Evolutionary conservation across 2,113 vertebrate species (phyloP).

Genomic region (Lonchura striata): DNA sequence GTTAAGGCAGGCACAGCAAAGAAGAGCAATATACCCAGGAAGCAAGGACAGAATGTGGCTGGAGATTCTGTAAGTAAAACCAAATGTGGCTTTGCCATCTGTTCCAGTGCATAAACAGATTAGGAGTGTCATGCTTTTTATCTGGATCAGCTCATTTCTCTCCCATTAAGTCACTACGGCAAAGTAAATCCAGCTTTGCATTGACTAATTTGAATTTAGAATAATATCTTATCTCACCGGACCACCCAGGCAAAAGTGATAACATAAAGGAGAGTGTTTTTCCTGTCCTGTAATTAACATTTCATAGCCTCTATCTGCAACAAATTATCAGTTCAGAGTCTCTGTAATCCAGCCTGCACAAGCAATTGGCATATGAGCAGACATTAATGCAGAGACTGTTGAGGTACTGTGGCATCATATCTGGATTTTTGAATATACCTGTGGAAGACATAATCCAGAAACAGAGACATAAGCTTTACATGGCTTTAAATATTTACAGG

Average conservation of each 20-base stretch:
- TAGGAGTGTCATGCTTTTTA: constrained; percentile 2
- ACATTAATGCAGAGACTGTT: not conserved
- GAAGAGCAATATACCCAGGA: not conserved
- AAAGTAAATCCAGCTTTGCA: constrained; percentile 19
- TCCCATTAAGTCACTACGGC: not conserved
- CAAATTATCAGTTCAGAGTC: not conserved
- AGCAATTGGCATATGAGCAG: not conserved
- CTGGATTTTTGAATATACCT: not conserved
- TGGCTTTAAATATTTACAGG: not conserved
- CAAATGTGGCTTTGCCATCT: not conserved
- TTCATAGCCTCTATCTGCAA: not conserved
- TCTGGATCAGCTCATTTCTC: constrained; percentile 35
- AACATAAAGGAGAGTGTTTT: not conserved
- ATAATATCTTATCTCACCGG: constrained; percentile 11
- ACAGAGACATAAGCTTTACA: not conserved
- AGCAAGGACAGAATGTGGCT: not conserved
- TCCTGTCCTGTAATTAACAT: constrained; percentile 17
- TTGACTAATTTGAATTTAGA: constrained; percentile 19
- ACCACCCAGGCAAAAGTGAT: not conserved
- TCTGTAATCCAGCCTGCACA: not conserved
- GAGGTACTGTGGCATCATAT: not conserved
- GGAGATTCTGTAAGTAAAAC: not conserved
- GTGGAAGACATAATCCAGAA: not conserved
- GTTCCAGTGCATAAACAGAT: constrained; percentile 27
- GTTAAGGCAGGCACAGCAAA: not conserved